phyloP scores from a whole-genome alignment of 2,113 vertebrate species.

The Microcebus griseorufus region DNA sequence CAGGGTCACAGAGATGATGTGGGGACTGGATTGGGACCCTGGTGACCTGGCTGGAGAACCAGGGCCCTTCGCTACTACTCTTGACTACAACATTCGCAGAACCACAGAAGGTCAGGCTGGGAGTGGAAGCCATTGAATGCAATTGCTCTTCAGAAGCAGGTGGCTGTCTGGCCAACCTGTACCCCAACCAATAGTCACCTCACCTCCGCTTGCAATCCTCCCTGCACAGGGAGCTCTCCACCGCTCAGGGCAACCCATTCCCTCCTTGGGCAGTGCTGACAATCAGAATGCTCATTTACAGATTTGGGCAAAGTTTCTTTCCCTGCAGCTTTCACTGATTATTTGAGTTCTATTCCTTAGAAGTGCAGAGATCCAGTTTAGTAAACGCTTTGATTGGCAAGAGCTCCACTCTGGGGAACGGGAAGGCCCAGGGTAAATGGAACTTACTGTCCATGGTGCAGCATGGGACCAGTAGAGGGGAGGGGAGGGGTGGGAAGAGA shows the following conservation, averaged over 20 bases:
- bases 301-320: not conserved
- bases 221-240: not conserved
- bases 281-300: not conserved
- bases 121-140: not conserved
- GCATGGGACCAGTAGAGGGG: fast-evolving
- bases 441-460: not conserved
- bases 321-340: not conserved
- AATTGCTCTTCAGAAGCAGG: not conserved
- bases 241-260: not conserved
- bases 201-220: not conserved
- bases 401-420: not conserved
- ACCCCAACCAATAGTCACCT: not conserved
- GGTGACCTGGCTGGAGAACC: not conserved
- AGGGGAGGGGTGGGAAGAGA: too few relatives aligned
- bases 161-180: not conserved
- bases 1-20: not conserved
- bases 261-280: not conserved
- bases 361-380: not conserved
- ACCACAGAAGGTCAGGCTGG: not conserved
- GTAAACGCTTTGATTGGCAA: not conserved
- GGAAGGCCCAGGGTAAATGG: not conserved
- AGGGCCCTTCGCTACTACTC: not conserved
- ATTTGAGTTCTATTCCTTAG: not conserved
- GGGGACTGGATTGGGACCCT: not conserved
- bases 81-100: not conserved